Evolutionary conservation across 2,113 vertebrate genomes (phyloP), one percentile per base, ranked within the genome.

Genomic region (Oceanodroma tethys): DNA sequence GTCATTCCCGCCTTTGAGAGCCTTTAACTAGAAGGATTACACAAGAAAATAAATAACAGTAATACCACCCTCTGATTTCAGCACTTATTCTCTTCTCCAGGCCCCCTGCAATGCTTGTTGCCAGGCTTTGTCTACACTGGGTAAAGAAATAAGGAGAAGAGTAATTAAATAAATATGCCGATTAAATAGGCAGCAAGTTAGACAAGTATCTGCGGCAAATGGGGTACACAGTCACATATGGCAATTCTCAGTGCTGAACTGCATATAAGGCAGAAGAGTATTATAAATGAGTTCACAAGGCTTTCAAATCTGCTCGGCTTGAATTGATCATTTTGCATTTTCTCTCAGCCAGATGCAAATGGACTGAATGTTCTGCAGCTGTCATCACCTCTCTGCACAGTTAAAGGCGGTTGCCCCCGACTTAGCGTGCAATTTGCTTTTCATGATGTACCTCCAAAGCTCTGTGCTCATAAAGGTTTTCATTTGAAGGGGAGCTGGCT

Each of bases 41-140:
- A 72, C n/a, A 80, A 60, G 84, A 88, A 96, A 94, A 97, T 94
- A 97, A 97, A 86, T 93, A 94, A 94, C 81, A 87, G 87, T 74
- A 87, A 93, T 82, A 95, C 91, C 70, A 96, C 78, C 81, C 87
- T 83, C 88, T 93, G 89, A 93, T 97, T 97, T 96, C 94, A 97
- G 93, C 95, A 97, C 97, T 97, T 87, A 95, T 59, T 95, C 81
- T 90, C 59, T 82, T 91, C 78, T 80, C n/a, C 83, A 76, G 89
- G 19, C 71, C 73, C 87, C 95, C 93, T 85, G 89, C 91, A 89
- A 94, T 58, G 84, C 93, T 68, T 62, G 58, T 38, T 90, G 66
- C 81, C 47, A 83, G 84, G 91, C 95, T 97, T 96, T 96, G 93
- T 95, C 74, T 93, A 34, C 3, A 4, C 66, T 73, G 95, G 45